A percentile compares a stretch with the other conserved stretches of the same genome.
phyloP scores from a whole-genome alignment of 2,797 vertebrate species.

The Lacerta bilineata region DNA sequence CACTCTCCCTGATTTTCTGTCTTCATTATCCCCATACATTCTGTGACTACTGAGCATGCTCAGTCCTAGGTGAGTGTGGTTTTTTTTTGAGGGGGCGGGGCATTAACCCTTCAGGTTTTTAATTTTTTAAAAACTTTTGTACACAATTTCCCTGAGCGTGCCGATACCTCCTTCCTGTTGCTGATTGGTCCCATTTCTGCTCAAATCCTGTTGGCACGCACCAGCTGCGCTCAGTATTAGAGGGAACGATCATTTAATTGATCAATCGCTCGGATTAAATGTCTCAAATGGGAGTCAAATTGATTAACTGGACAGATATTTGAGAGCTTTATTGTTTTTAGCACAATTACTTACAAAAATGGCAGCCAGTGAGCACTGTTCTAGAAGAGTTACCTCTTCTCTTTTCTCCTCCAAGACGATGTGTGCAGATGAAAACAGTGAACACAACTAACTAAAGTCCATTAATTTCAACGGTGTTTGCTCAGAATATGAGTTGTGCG shows the following conservation, averaged over 20 bases:
- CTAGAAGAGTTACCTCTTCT: too few relatives aligned
- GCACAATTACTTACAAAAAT: neutral
- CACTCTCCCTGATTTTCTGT: too few relatives aligned
- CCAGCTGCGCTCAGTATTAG: neutral
- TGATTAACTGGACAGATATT: neutral
- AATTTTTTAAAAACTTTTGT: neutral
- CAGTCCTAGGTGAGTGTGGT: too few relatives aligned
- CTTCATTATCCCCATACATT: neutral
- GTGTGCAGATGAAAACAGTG: neutral
- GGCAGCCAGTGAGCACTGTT: neutral
- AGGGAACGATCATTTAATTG: neutral
- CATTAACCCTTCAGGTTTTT: neutral
- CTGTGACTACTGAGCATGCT: too few relatives aligned
- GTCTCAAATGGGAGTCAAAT: neutral
- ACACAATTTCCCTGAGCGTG: neutral
- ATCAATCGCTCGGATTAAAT: neutral
- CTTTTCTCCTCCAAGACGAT: neutral
- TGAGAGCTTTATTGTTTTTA: neutral
- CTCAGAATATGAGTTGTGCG: too few relatives aligned
- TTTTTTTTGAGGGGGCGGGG: neutral
- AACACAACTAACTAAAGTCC: neutral
- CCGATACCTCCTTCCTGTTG: neutral
- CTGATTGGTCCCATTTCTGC: neutral
- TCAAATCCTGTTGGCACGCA: neutral
- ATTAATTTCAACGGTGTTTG: too few relatives aligned